Conservation (phyloP, 2,888 invertebrate genomes). For the Baccha elongata region DNA sequence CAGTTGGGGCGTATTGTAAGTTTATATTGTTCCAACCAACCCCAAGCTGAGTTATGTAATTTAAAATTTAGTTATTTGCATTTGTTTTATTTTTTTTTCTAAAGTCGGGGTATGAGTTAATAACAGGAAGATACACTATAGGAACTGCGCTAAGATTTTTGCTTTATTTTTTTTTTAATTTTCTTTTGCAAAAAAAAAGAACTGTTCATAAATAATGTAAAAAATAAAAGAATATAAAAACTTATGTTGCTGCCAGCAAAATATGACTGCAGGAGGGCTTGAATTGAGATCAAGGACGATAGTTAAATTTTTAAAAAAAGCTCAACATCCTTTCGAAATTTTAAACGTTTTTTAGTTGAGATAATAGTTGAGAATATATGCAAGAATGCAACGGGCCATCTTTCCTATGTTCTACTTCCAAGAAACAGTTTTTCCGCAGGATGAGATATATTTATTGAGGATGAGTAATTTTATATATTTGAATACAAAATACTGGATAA, state of each 20-base stretch:
- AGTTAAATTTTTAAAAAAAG: conserved; percentile 5
- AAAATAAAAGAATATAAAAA: conserved; percentile 19
- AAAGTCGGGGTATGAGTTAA: conserved; percentile 41
- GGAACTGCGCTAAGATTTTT: conserved; percentile 52
- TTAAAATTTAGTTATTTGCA: conserved; percentile 53
- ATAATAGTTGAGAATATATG: not conserved
- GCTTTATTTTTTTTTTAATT: conserved; percentile 16
- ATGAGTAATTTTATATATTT: not conserved
- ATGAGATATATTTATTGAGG: too few relatives aligned
- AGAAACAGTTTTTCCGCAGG: not conserved
- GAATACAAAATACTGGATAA: not conserved
- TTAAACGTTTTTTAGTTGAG: conserved; percentile 2
- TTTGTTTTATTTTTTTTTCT: conserved; percentile 43
- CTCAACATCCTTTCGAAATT: conserved; percentile 38
- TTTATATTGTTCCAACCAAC: conserved; percentile 14
- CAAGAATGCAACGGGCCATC: not conserved
- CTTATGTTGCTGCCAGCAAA: conserved; percentile 23
- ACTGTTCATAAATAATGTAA: conserved; percentile 17
- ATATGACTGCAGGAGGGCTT: not conserved
- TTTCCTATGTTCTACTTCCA: not conserved
- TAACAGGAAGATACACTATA: conserved; percentile 42
- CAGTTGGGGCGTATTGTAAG: conserved; percentile 51
- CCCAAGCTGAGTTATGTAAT: conserved; percentile 62
- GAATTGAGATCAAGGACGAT: conserved; percentile 62
- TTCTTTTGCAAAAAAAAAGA: conserved; percentile 13